phyloP scores from a whole-genome alignment of 1,140 invertebrate genomes.

The Drosophila nigrodunni region DNA sequence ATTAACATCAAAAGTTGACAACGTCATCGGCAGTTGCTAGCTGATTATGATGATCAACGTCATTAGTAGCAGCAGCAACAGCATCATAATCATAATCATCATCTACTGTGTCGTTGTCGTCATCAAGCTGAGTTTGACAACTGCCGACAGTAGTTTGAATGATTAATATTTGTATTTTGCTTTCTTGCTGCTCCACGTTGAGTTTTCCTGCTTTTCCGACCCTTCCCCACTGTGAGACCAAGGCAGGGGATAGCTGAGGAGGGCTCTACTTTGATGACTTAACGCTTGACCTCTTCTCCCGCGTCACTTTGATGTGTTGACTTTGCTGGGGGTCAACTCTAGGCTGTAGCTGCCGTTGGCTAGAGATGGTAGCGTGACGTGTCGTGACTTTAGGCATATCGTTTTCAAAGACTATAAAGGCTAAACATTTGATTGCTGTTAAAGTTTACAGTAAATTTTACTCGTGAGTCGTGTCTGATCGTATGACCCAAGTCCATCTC shows the following conservation, averaged over 20 bases:
- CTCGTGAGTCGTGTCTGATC: not conserved
- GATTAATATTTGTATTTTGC: constrained; percentile 69
- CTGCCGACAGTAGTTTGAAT: constrained; percentile 38
- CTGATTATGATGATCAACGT: not conserved
- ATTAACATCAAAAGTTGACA: constrained; percentile 51
- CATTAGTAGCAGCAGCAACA: not conserved
- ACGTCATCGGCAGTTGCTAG: constrained; percentile 53
- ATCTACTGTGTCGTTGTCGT: not conserved
- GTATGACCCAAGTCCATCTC: not conserved
- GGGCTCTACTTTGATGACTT: constrained; percentile 65
- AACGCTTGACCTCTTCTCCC: constrained; percentile 75
- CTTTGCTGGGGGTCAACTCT: constrained; percentile 64
- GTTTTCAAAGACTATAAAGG: too few species aligned
- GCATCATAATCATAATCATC: too few species aligned
- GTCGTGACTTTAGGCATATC: too few species aligned
- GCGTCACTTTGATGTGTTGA: constrained; percentile 76
- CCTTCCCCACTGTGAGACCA: not conserved
- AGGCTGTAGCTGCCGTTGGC: not conserved
- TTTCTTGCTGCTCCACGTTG: constrained; percentile 43
- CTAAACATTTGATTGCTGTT: not conserved
- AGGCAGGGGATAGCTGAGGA: not conserved
- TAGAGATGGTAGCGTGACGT: too few species aligned
- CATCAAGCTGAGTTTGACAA: constrained; percentile 33
- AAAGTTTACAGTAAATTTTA: not conserved
- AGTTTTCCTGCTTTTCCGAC: constrained; percentile 20